These are phyloP conservation scores for Apis cerana DNA, from an alignment of 1,140 invertebrate species.

Conservation along the genomic window DNA sequence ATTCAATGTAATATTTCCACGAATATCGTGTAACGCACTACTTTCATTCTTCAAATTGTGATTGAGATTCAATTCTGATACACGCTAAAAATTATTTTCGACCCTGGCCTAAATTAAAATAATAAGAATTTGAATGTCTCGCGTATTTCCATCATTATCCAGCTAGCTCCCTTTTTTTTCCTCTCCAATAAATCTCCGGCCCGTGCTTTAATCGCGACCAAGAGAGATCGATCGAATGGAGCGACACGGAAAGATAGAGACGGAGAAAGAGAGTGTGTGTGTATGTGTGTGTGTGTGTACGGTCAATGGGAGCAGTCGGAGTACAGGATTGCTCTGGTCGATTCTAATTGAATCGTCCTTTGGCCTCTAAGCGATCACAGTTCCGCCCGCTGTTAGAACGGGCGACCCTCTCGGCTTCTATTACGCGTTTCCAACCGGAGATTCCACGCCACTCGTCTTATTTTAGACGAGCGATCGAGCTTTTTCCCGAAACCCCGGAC, in stretches of 20 bases:
- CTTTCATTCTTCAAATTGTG: too few species aligned
- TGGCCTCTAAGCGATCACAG: slow-evolving; percentile 68
- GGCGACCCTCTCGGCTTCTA: slow-evolving; percentile 55
- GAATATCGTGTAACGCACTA: slow-evolving; percentile 8
- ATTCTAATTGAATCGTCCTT: slow-evolving; percentile 74
- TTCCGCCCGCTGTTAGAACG: slow-evolving; percentile 53
- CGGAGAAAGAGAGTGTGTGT: slow-evolving; percentile 21
- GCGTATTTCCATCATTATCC: slow-evolving; percentile 22
- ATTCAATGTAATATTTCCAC: too few species aligned
- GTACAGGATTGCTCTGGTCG: slow-evolving; percentile 67
- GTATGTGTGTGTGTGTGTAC: slow-evolving; percentile 12
- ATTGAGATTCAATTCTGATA: too few species aligned
- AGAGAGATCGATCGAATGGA: slow-evolving; percentile 51
- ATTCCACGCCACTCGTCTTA: slow-evolving; percentile 52
- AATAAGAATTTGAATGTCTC: neutral
- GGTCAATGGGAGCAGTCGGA: slow-evolving; percentile 60
- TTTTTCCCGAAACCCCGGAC: neutral
- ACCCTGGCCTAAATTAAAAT: too few species aligned
- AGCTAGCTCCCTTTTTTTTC: neutral
- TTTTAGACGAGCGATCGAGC: slow-evolving; percentile 47
- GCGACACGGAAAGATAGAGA: slow-evolving; percentile 30
- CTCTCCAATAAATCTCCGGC: slow-evolving; percentile 24
- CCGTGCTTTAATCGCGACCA: slow-evolving; percentile 56
- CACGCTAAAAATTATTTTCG: neutral
- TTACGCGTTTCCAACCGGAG: slow-evolving; percentile 51